Evolutionary conservation across 2,797 vertebrate species (phyloP).

Genomic region (Australoheros facetus): DNA sequence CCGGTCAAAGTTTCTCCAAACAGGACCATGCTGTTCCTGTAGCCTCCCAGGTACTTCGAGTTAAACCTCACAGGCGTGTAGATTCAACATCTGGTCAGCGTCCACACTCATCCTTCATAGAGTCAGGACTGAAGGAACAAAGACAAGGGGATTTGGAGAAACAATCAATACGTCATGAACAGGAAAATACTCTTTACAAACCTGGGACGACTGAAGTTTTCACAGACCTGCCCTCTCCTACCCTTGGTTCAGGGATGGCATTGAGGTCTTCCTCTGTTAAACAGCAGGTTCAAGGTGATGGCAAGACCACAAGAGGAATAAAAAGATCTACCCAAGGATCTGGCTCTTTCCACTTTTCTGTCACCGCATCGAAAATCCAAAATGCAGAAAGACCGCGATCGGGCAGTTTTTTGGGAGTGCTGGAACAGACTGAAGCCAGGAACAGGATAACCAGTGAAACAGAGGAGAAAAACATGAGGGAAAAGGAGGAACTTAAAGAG

Average conservation of each 20-base stretch:
- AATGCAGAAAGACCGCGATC: constrained; percentile 76
- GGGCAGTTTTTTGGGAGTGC: constrained; percentile 74
- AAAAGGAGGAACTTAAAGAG: constrained; percentile 65
- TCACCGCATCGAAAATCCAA: constrained; percentile 75
- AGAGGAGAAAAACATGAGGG: constrained; percentile 45
- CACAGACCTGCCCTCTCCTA: constrained; percentile 1
- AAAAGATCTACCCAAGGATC: constrained; percentile 57
- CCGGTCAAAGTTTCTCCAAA: constrained; percentile 4
- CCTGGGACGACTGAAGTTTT: constrained; percentile 13
- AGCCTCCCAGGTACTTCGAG: constrained; percentile 33
- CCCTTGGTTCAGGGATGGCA: constrained; percentile 3
- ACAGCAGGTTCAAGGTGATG: constrained; percentile 51
- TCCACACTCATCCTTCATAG: constrained; percentile 53
- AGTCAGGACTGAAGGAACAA: constrained; percentile 52
- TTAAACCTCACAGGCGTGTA: constrained; percentile 41
- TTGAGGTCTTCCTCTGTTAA: constrained; percentile 45
- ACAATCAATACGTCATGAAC: constrained; percentile 26
- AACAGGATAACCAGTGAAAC: constrained; percentile 1
- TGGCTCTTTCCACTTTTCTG: constrained; percentile 78
- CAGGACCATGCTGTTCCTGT: constrained; percentile 27
- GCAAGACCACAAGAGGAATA: constrained; percentile 36
- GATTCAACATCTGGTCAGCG: constrained; percentile 17
- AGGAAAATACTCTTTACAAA: constrained; percentile 43
- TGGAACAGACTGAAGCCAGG: constrained; percentile 62
- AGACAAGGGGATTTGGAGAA: constrained; percentile 36